These are phyloP conservation scores for Drosophila sp. DNA, from an alignment of 1,140 invertebrate species.

Conservation along the genomic window DNA sequence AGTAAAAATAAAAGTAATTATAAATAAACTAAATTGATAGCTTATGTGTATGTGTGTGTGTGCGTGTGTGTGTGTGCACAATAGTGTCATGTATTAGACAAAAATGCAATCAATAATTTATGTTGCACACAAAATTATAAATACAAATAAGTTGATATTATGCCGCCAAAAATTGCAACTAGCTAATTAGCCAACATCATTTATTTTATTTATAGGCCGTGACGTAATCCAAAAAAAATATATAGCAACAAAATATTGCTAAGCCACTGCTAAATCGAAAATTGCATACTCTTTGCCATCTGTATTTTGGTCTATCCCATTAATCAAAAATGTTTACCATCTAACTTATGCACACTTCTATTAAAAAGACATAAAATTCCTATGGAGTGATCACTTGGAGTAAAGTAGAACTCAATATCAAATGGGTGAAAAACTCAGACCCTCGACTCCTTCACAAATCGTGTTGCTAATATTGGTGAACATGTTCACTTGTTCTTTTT, in stretches of 20 bases:
- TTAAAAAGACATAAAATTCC: no score
- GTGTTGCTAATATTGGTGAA: no score
- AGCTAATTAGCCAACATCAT: constrained; percentile 68
- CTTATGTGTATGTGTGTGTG: constrained; percentile 20
- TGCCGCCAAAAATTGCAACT: constrained; percentile 38
- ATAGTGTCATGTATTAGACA: constrained; percentile 8
- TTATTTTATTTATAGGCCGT: constrained; percentile 53
- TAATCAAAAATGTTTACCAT: no score
- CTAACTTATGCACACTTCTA: no score
- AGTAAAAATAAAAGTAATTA: constrained; percentile 38
- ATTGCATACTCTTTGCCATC: constrained; percentile 4
- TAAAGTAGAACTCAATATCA: no score
- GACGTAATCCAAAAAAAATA: constrained; percentile 19
- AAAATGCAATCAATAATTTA: constrained; percentile 52
- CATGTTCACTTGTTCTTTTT: no score
- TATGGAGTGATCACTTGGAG: no score
- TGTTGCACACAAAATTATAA: constrained; percentile 32
- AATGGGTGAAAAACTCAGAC: no score
- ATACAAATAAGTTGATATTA: constrained; percentile 4
- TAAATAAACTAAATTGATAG: constrained; percentile 44
- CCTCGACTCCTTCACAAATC: no score
- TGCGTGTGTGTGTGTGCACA: not conserved
- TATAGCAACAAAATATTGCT: not conserved
- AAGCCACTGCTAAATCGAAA: not conserved
- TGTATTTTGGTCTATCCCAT: no score